Evolutionary conservation across 2,113 vertebrate genomes (phyloP).

Genomic region (Parus major): DNA sequence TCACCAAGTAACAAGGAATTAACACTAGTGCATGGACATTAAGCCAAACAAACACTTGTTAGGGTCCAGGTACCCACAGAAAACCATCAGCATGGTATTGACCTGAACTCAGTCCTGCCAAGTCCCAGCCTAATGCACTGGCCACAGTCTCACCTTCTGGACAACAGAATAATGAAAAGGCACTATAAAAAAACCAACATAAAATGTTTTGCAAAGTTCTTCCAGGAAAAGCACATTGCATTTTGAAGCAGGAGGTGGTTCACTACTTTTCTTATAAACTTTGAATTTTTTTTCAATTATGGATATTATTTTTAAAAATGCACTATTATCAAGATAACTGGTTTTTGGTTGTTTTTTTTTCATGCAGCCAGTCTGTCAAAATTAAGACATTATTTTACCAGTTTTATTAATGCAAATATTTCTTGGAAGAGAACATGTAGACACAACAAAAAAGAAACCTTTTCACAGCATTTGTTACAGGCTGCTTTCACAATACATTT

Average conservation of each 20-base stretch:
- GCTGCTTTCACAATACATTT: constrained; percentile 1
- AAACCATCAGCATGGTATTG: not conserved
- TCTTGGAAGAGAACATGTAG: constrained; percentile 13
- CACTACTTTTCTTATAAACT: not conserved
- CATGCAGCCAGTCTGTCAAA: not conserved
- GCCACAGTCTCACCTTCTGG: not conserved
- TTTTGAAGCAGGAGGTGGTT: not conserved
- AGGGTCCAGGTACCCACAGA: not conserved
- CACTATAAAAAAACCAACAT: not conserved
- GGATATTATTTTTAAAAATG: not conserved
- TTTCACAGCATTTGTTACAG: not conserved
- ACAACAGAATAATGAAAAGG: not conserved
- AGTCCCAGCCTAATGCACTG: not conserved
- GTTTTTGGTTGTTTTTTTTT: not conserved
- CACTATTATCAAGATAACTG: not conserved
- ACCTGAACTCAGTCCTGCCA: not conserved
- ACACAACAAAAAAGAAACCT: not conserved
- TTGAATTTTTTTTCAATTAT: not conserved
- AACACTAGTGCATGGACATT: not conserved
- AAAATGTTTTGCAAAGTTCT: not conserved
- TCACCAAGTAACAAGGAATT: not conserved
- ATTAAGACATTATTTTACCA: not conserved
- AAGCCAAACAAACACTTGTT: not conserved
- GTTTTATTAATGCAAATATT: not conserved
- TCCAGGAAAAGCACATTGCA: not conserved